Base-by-base conservation (phyloP, 2,797 vertebrate genomes). In the Enteromius paludinosus region DNA sequence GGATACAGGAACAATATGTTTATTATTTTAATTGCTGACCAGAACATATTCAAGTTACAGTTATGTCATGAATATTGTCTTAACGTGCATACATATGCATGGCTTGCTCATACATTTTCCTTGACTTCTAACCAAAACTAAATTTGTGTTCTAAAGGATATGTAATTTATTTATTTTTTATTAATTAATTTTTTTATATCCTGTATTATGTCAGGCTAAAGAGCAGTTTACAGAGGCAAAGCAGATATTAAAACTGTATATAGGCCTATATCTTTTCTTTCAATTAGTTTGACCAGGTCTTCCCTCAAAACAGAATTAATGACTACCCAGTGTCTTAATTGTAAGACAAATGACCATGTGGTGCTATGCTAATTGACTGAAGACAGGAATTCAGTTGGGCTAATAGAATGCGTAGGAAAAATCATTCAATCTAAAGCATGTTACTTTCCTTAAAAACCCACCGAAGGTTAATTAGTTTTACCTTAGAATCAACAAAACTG, bases 311-410 rank as follows among this genome's bases (percentile, higher is more conserved):
- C 90, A 92, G 90, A 89, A 93, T 90, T 87, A 89, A 93, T 93
- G 91, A 88, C 88, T 91, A 91, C 87, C 90, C 85, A 43, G 69
- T 85, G 89, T 92, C 90, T 87, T 88, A 91, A 93, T 92, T 90
- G 90, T 91, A 93, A 93, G 93, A 94, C 90, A 91, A 93, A 94
- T 93, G 92, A 89, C 85, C 52, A 66, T 84, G 90, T 87, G 79
- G 89, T 88, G 84, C 71, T 87, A 86, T 87, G 88, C 90, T 93
- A 94, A 94, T 93, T 93, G 92, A 94, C 92, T 92, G 91, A 93
- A 89, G 92, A 92, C 91, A 89, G 91, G 90, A 92, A 93, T 92
- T 93, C 88, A 84, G 89, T 93, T 93, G 89, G 89, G 88, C 78
- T 93, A 94, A 94, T 92, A 93, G 90, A 93, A 62, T 69, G 59